Base-by-base conservation (phyloP, 2,797 vertebrate species). In the Fringilla coelebs region DNA sequence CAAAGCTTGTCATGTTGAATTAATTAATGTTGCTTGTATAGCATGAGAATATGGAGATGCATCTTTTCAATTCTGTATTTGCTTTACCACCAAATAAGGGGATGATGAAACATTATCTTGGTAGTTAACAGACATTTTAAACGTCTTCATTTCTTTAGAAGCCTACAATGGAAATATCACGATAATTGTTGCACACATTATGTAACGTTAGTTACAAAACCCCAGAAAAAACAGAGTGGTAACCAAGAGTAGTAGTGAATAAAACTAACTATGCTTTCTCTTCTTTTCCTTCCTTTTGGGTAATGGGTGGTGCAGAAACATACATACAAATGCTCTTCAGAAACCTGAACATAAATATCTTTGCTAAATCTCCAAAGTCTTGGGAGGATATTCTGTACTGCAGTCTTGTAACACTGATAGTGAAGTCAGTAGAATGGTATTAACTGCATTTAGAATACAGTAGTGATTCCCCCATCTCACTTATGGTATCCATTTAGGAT, bases 11-110 rank as follows among this genome's bases (percentile, higher is more conserved):
- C 89, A 82, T n/a, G 54, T 94, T 90, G 72, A 92, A 97, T 90
- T 96, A 96, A 97, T 97, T 94, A 90, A 85, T 58, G 60, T 58
- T 93, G 63, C 38, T 93, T 95, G 82, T 85, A 90, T 85, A 93
- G 93, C 70, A 45, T 91, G 94, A 94, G 94, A 96, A 96, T 93
- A 95, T 76, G 70, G 89, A 95, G 48, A 94, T 91, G 81, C 52
- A 83, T 83, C 46, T 86, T 93, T 71, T 67, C 66, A 82, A 68
- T 93, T 73, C 55, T 90, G 34, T 72, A 31, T 94, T 94, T 92
- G 48, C 36, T 95, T 96, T 95, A 49, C 34, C 87, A 90, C 22
- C 80, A 93, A 96, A 92, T 49, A 76, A 86, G 38, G 45, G 34
- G 32, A 49, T 28, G 24, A 82, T 85, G 83, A 72, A 89, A 74